Percentiles rank a stretch among this genome's conserved stretches.
These are phyloP conservation scores for Rhodinocichla rosea DNA, from an alignment of 2,113 vertebrate species.

Conservation along the genomic window DNA sequence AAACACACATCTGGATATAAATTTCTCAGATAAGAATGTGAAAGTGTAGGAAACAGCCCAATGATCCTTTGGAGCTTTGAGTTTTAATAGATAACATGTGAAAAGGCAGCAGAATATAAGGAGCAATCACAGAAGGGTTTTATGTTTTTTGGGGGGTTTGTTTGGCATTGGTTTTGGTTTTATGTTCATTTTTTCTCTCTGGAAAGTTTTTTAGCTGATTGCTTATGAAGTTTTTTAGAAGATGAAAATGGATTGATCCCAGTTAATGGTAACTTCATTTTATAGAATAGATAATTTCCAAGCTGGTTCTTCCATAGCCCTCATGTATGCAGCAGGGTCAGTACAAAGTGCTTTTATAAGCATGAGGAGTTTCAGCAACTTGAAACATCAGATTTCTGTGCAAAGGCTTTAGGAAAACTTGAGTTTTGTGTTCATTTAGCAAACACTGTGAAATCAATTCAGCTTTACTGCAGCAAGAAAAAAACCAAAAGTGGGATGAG, in stretches of 20 bases:
- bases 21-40: not conserved
- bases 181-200: not conserved
- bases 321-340: not conserved
- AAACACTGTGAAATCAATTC: not conserved
- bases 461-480: not conserved
- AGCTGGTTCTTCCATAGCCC: not conserved
- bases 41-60: not conserved
- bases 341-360: constrained; percentile 43
- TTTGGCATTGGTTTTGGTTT: not conserved
- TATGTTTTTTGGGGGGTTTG: not conserved
- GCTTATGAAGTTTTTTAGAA: not conserved
- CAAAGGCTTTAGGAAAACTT: not conserved
- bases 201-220: not conserved
- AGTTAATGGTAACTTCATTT: not conserved
- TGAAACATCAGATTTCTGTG: constrained; percentile 26
- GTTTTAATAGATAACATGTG: constrained; percentile 8
- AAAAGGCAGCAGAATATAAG: constrained; percentile 13
- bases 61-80: not conserved
- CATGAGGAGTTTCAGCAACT: constrained; percentile 3
- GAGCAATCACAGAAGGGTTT: not conserved
- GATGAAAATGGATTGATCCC: not conserved
- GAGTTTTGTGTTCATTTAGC: not conserved
- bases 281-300: constrained; percentile 30
- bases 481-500: not conserved
- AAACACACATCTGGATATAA: not conserved